Base-by-base conservation (phyloP, 2,888 invertebrate species). In the Scaptomyza polygonia region DNA sequence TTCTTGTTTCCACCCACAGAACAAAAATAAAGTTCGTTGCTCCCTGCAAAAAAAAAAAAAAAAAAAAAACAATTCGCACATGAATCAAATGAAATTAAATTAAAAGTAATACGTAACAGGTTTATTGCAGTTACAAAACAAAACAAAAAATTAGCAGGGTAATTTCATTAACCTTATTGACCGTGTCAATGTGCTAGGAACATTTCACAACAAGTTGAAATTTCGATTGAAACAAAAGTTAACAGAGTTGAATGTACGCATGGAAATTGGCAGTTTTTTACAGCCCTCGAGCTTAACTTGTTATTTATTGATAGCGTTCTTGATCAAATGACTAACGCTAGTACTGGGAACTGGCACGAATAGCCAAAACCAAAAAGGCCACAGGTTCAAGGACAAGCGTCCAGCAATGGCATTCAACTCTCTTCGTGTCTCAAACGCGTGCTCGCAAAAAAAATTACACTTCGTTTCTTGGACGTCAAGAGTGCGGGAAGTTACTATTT, bases 361-460 rank as follows among this genome's bases (percentile, higher is more conserved):
- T 25, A 42, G 52, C 25, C 36, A 8, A 34, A 34, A 25, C 8
- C 8, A 21, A 44, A 53, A 73, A 71, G 52, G 63, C 74, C 47
- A 40, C 67, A 62, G 65, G 78, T 79, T 79, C 78, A 79, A 79
- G 78, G 78, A 77, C 77, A 77, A 72, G 57, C 51, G 51, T 70
- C 64, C 61, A 54, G 45, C 52, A 59, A 55, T 76, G 78, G 56
- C 79, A 76, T 76, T 78, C 65, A 78, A 79, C 78, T 61, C 43
- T 42, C 44, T 58, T 49, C 56, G 51, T 59, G 18, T 54, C 32
- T 45, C 59, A 39, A 18, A 48, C 51, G 43, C 18, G 32, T 42
- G 42, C 9, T 47, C 14, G 11, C 21, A n/a, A n/a, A n/a, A n/a
- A n/a, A n/a, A n/a, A n/a, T n/a, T 72, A 34, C n/a, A 34, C n/a